Conservation (phyloP, 2,113 vertebrate genomes). For the Natator depressus region DNA sequence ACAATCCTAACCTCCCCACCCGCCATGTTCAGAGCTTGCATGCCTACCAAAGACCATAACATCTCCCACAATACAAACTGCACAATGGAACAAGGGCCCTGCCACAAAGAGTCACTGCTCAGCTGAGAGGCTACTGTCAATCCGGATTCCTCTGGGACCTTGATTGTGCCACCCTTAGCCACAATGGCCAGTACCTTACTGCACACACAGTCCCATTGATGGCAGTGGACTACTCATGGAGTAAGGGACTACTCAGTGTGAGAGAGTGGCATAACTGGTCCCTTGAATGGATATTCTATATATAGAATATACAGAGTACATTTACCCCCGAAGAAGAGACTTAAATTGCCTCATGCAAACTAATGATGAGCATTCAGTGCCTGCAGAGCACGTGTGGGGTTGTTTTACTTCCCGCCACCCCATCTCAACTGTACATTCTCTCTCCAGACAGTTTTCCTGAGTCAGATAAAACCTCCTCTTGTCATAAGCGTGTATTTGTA, state of each 20-base stretch:
- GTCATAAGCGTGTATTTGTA: neutral
- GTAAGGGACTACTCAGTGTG: neutral
- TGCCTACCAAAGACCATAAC: neutral
- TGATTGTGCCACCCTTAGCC: neutral
- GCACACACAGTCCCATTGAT: accelerated
- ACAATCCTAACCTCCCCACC: accelerated
- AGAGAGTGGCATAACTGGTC: neutral
- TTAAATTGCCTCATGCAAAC: accelerated
- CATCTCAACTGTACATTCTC: too few relatives aligned
- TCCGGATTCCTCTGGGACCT: neutral
- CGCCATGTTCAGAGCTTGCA: neutral
- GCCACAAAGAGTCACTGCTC: neutral
- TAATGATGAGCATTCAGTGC: neutral
- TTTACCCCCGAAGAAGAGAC: neutral
- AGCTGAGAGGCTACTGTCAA: neutral
- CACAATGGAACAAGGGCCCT: neutral
- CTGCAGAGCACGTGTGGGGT: neutral
- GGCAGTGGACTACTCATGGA: neutral
- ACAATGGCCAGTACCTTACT: neutral
- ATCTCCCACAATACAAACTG: conserved; percentile 12
- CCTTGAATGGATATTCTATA: neutral
- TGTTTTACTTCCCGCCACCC: neutral
- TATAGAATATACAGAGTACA: neutral
- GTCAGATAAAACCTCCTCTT: neutral
- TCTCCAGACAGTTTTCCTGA: neutral